A percentile compares a stretch with the other conserved stretches of the same genome.
phyloP scores from a whole-genome alignment of 2,113 vertebrate species.

The Pelecanoides urinatrix region DNA sequence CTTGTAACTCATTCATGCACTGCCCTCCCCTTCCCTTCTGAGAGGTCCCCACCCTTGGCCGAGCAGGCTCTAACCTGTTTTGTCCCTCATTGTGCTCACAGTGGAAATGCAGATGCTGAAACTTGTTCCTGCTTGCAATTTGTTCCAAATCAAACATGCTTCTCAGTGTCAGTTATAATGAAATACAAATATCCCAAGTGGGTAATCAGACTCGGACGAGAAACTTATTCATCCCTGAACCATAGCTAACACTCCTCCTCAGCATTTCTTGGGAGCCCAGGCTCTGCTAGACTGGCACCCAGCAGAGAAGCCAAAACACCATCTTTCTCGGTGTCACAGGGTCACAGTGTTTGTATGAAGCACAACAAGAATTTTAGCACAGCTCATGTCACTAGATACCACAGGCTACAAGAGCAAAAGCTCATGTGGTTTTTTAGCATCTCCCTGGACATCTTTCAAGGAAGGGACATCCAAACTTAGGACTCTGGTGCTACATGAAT shows the following conservation, averaged over 20 bases:
- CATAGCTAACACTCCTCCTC: neutral
- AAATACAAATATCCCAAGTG: slow-evolving; percentile 5
- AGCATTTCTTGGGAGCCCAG: neutral
- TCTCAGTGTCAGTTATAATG: slow-evolving; percentile 22
- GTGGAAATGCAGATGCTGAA: slow-evolving; percentile 49
- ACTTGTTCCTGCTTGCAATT: slow-evolving; percentile 59
- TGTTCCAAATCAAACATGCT: slow-evolving; percentile 42
- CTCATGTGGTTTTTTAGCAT: neutral
- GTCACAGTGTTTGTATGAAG: neutral
- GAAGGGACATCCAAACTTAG: neutral
- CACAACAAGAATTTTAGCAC: neutral
- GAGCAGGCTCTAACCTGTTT: slow-evolving; percentile 59
- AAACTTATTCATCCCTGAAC: neutral
- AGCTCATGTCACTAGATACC: neutral
- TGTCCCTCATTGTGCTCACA: slow-evolving; percentile 9
- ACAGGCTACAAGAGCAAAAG: neutral
- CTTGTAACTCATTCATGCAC: neutral
- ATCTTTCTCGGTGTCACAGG: neutral
- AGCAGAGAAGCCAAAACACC: neutral
- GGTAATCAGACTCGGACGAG: neutral
- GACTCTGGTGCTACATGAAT: neutral
- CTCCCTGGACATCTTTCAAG: neutral
- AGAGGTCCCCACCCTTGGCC: slow-evolving; percentile 46
- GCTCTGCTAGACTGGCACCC: neutral
- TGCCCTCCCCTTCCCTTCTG: neutral